Base-by-base conservation (phyloP, 2,113 vertebrate species). In the Phylloscopus trochiloides region DNA sequence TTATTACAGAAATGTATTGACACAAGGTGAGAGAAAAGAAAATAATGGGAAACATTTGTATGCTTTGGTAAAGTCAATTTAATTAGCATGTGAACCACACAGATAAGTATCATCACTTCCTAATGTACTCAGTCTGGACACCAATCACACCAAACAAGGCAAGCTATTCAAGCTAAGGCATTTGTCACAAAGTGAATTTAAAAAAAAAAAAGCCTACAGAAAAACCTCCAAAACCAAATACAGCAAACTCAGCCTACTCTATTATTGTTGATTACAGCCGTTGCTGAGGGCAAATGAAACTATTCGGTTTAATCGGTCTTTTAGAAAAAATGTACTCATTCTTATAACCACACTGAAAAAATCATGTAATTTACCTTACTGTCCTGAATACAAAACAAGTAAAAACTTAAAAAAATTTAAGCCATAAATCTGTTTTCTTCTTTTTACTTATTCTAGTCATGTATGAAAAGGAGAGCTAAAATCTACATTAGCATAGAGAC, bases 61-160 rank as follows among this genome's bases (percentile, higher is more conserved):
- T 77, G 78, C 83, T 82, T 63, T 88, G 25, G 40, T 67, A 68
- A 92, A 90, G 79, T 88, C 89, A 83, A 68, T 96, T 81, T 58
- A 94, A 61, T 96, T 85, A 96, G 62, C 73, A 51, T 66, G 92
- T 59, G 88, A 96, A 91, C 72, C 57, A 96, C 79, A 84, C 1
- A 78, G 85, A 90, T 96, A 92, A 94, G 66, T 94, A 96, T 92
- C 71, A 75, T 68, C 73, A 48, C 61, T 93, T 95, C 76, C 45
- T 90, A 77, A 91, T 59, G 36, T 62, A 73, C 85, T 95, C 34
- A 48, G 81, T 66, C 59, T 93, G 84, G 83, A 79, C 78, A 91
- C 90, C 90, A 94, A 94, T 93, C 94, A 93, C 86, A 71, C 62
- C 57, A 92, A 96, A 94, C 73, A 94, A 96, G 88, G 77, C 67